These are phyloP conservation scores for Cerastis rubricosa DNA, from an alignment of 2,888 invertebrate genomes.

Conservation along the genomic window DNA sequence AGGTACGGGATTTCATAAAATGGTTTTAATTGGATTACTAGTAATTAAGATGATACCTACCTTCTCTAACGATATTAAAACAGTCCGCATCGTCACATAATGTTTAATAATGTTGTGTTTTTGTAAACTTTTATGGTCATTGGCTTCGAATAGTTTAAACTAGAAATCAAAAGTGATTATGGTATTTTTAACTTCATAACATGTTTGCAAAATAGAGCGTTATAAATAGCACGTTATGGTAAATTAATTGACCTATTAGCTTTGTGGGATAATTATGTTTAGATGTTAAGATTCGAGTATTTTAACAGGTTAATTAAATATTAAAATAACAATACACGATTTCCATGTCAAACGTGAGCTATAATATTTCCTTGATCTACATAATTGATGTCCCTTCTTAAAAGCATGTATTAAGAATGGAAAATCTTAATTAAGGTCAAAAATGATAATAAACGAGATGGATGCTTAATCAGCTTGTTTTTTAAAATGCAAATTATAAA, in stretches of 20 bases:
- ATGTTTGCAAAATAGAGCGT: not conserved
- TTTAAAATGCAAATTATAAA: slow-evolving; percentile 37
- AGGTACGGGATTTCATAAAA: not conserved
- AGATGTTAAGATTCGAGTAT: not conserved
- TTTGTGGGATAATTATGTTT: not conserved
- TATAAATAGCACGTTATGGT: slow-evolving; percentile 9
- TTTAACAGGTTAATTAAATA: slow-evolving; percentile 27
- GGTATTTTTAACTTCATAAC: slow-evolving; percentile 11
- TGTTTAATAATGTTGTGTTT: slow-evolving; percentile 8
- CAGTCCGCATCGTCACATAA: not conserved
- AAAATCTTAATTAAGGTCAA: slow-evolving; percentile 46
- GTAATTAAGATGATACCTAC: not conserved
- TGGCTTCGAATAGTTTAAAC: not conserved
- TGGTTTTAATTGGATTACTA: not conserved
- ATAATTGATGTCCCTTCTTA: slow-evolving; percentile 40
- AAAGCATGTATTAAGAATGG: slow-evolving; percentile 18
- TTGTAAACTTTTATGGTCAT: slow-evolving; percentile 2
- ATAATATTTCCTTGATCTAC: slow-evolving; percentile 45
- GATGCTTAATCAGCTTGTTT: slow-evolving; percentile 38
- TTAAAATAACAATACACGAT: slow-evolving; percentile 19
- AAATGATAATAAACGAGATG: slow-evolving; percentile 43
- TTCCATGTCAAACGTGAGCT: slow-evolving; percentile 5
- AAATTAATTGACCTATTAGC: not conserved
- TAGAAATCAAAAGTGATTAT: not conserved
- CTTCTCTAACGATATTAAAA: not conserved